phyloP scores from a whole-genome alignment of 2,888 invertebrate species.

The Laspeyria flexula region DNA sequence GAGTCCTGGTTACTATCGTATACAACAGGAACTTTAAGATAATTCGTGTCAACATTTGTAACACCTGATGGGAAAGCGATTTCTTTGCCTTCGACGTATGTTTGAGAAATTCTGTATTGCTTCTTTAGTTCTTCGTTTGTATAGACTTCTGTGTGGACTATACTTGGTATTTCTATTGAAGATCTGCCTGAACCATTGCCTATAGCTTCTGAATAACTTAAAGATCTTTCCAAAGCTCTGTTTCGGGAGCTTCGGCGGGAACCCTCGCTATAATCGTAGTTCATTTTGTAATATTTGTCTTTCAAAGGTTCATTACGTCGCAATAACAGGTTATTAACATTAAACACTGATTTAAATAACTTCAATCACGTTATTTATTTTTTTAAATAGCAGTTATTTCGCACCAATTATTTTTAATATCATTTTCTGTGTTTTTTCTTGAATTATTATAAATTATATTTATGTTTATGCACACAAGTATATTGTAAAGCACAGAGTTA shows the following conservation, averaged over 20 bases:
- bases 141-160: conserved; percentile 74
- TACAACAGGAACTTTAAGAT: conserved; percentile 25
- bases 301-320: too few species aligned
- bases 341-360: too few species aligned
- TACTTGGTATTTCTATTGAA: conserved; percentile 75
- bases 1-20: conserved; percentile 54
- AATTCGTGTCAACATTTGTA: conserved; percentile 52
- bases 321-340: background rate
- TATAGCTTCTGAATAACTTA: conserved; percentile 80
- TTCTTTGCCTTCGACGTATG: conserved; percentile 79
- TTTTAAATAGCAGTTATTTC: background rate
- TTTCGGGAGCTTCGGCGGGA: conserved; percentile 64
- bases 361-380: background rate
- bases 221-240: conserved; percentile 71
- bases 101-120: conserved; percentile 77
- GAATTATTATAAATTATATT: background rate
- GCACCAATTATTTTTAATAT: background rate
- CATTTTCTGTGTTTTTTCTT: background rate
- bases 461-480: conserved; percentile 12
- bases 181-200: conserved; percentile 68
- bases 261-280: conserved; percentile 50
- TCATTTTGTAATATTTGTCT: conserved; percentile 31
- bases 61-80: conserved; percentile 62
- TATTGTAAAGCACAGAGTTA: conserved; percentile 7
- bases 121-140: conserved; percentile 77